phyloP scores from a whole-genome alignment of 1,140 invertebrate genomes.

The Neuroterus valhalla region DNA sequence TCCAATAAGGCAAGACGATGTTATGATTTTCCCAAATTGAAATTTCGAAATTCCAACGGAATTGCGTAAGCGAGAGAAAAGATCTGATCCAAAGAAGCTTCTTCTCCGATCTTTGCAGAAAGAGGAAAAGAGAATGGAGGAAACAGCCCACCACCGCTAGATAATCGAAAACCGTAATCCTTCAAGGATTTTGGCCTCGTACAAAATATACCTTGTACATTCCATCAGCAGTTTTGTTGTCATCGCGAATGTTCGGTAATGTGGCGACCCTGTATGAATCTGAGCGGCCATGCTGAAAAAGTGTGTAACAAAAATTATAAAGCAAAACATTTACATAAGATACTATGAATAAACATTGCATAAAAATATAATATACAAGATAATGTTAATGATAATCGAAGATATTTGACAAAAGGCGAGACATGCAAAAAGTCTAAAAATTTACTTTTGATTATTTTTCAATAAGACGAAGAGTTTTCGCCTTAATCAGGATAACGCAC shows the following conservation, averaged over 20 bases:
- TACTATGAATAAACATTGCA: conserved; percentile 42
- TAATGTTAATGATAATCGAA: conserved; percentile 21
- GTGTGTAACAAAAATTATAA: conserved; percentile 64
- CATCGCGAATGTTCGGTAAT: conserved; percentile 89
- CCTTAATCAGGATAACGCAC: too few species aligned
- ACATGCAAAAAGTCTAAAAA: not conserved
- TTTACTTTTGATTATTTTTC: too few species aligned
- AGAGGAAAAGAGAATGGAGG: conserved; percentile 35
- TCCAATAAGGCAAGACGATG: too few species aligned
- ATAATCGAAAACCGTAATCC: conserved; percentile 53
- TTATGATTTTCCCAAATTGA: not conserved
- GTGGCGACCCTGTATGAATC: conserved; percentile 96
- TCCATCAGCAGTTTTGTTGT: conserved; percentile 95
- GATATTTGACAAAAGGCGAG: conserved; percentile 31
- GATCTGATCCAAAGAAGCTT: not conserved
- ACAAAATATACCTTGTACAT: conserved; percentile 86
- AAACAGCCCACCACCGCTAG: conserved; percentile 49
- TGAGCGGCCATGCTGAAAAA: conserved; percentile 90
- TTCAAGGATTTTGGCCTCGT: conserved; percentile 35
- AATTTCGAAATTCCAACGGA: not conserved
- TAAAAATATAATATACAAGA: conserved; percentile 35
- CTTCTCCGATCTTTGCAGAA: not conserved
- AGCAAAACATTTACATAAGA: conserved; percentile 38
- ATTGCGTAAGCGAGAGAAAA: conserved; percentile 21
- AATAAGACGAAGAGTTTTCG: too few species aligned